Conservation (phyloP, 2,888 invertebrate genomes). For the Sesia bembeciformis region DNA sequence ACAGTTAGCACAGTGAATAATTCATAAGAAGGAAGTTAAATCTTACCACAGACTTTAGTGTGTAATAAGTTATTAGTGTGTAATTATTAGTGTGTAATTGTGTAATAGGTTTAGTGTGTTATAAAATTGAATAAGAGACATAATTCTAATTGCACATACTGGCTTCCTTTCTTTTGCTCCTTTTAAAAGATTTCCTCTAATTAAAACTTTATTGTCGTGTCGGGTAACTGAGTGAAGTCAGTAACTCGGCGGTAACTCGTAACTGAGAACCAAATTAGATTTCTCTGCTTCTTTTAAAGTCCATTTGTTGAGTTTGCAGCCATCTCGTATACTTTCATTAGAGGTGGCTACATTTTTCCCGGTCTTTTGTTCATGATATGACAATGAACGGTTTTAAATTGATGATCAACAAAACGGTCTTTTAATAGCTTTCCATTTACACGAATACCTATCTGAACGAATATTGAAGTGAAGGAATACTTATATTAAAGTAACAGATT, state of each 20-base stretch:
- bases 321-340: conserved; percentile 5
- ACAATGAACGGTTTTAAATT: not conserved
- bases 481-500: too few relatives aligned
- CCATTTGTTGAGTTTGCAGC: conserved; percentile 7
- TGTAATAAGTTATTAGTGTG: too few relatives aligned
- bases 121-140: not conserved
- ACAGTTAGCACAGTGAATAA: too few relatives aligned
- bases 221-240: conserved; percentile 1
- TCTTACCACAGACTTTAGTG: too few relatives aligned
- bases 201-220: conserved; percentile 22
- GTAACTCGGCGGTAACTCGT: conserved; percentile 4
- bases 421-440: too few relatives aligned
- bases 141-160: conserved; percentile 16
- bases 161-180: conserved; percentile 3
- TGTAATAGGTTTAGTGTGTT: too few relatives aligned
- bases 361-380: not conserved
- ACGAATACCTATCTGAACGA: too few relatives aligned
- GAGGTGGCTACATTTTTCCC: not conserved
- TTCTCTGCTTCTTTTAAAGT: conserved; percentile 11
- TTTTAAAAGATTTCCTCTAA: conserved; percentile 11
- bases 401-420: too few relatives aligned
- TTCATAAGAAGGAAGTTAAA: too few relatives aligned
- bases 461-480: too few relatives aligned
- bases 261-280: conserved; percentile 17
- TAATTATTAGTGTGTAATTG: too few relatives aligned